These are phyloP conservation scores for Anaspis maculata DNA, from an alignment of 2,888 invertebrate species.

Conservation along the genomic window DNA sequence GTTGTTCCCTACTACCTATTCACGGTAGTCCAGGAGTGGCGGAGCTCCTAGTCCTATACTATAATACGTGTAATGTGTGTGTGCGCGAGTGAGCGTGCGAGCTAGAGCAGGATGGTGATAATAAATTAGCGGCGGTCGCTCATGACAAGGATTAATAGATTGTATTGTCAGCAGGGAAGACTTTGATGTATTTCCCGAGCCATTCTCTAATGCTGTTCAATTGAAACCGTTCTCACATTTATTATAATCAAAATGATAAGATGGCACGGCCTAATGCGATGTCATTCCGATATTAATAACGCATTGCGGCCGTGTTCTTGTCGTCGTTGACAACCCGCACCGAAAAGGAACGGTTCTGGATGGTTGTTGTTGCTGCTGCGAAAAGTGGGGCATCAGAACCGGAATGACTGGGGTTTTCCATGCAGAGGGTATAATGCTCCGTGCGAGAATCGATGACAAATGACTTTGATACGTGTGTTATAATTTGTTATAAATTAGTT, in stretches of 20 bases:
- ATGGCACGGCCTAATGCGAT: conserved; percentile 9
- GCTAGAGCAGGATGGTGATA: conserved; percentile 28
- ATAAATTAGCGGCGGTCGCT: conserved; percentile 39
- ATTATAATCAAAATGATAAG: conserved; percentile 30
- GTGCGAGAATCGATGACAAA: no score
- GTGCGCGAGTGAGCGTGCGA: conserved; percentile 22
- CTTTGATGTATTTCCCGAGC: conserved; percentile 39
- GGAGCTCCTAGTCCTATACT: no score
- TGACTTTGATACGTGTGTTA: no score
- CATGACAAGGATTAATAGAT: conserved; percentile 42
- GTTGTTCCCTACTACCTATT: conserved; percentile 33
- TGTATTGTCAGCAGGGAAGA: conserved; percentile 40
- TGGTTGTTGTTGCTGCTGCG: no score
- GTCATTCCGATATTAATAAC: conserved; percentile 14
- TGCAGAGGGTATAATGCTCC: no score
- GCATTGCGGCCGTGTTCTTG: conserved; percentile 8
- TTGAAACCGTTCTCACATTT: conserved; percentile 40
- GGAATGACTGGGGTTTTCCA: no score
- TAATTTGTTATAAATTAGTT: no score
- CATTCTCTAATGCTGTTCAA: conserved; percentile 35
- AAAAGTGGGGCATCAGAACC: no score
- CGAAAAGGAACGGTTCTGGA: no score
- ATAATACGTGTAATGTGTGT: no score
- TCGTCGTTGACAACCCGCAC: no score
- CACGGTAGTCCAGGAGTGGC: no score